Evolutionary conservation across 2,113 vertebrate genomes (phyloP).

Genomic region (Mola mola): DNA sequence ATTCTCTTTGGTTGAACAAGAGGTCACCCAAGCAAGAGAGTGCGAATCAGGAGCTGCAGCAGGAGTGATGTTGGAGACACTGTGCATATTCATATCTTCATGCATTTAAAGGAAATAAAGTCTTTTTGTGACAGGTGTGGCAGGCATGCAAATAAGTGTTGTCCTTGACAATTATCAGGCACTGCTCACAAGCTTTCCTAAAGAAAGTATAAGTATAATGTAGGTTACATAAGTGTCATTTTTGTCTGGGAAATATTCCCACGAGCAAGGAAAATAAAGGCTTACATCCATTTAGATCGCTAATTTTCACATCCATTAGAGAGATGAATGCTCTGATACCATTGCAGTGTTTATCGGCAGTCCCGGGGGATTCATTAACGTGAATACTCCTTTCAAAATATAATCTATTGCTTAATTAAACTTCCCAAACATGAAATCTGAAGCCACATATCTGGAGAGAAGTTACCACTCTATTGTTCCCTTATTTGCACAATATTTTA

Average conservation of each 20-base stretch:
- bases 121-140: constrained; percentile 33
- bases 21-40: constrained; percentile 26
- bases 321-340: constrained; percentile 98
- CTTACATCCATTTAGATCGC: constrained; percentile 90
- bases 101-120: constrained; percentile 17
- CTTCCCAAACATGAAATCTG: constrained; percentile 96
- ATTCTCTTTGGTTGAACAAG: constrained; percentile 34
- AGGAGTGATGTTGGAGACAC: constrained; percentile 3
- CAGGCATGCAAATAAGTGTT: constrained; percentile 58
- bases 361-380: constrained; percentile 97
- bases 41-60: background rate
- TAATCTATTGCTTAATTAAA: constrained; percentile 99
- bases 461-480: constrained; percentile 87
- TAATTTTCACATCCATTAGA: constrained; percentile 96
- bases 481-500: constrained; percentile 87
- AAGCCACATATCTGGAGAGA: constrained; percentile 90
- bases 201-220: constrained; percentile 72
- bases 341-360: constrained; percentile 92
- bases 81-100: background rate
- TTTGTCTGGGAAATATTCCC: constrained; percentile 84
- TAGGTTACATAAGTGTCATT: constrained; percentile 80
- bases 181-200: constrained; percentile 57
- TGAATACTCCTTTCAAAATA: constrained; percentile 95
- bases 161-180: constrained; percentile 71
- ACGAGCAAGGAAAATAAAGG: constrained; percentile 82